Base-by-base conservation (phyloP, 2,888 invertebrate species). In the Platerodrilus igneus region DNA sequence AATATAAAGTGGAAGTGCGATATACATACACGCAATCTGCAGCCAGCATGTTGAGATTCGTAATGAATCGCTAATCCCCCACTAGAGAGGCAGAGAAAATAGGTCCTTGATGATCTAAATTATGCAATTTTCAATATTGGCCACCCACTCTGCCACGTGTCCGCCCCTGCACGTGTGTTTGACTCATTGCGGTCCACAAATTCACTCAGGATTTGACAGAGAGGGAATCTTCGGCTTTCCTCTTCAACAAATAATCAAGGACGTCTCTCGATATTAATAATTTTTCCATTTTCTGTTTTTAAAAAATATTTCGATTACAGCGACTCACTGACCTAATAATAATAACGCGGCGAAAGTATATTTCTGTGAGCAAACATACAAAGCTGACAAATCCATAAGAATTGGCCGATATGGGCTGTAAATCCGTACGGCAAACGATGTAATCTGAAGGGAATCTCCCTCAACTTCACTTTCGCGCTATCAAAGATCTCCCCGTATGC, bases 61-160 rank as follows among this genome's bases (percentile, higher is more conserved):
- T 59, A 66, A 64, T 64, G 65, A 65, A 63, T 62, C 61, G 57
- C 60, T 64, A 65, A 64, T 64, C 64, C 61, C 61, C 54, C 48
- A 41, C 54, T 45, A 40, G 49, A n/a, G n/a, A 53, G 49, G 52
- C 51, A 46, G 41, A 53, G 57, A 59, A 59, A 58, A 59, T 58
- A 57, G 56, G 53, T 52, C 58, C 62, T 62, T 63, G 64, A 66
- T 63, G 65, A 66, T 65, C 63, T 68, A 67, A 68, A 69, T 69
- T 69, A 69, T 69, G 69, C 68, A 69, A 69, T 69, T 69, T 69
- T 68, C 68, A 68, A 69, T 68, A 68, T 68, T 68, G 69, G 67
- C 68, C 69, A 68, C 69, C 69, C 68, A 68, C 67, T 67, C 60
- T 56, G 68, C 57, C 69, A 69, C 69, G 69, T 69, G 69, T 57